Evolutionary conservation across 2,797 vertebrate species (phyloP).

Genomic region (Poecilia wingei): DNA sequence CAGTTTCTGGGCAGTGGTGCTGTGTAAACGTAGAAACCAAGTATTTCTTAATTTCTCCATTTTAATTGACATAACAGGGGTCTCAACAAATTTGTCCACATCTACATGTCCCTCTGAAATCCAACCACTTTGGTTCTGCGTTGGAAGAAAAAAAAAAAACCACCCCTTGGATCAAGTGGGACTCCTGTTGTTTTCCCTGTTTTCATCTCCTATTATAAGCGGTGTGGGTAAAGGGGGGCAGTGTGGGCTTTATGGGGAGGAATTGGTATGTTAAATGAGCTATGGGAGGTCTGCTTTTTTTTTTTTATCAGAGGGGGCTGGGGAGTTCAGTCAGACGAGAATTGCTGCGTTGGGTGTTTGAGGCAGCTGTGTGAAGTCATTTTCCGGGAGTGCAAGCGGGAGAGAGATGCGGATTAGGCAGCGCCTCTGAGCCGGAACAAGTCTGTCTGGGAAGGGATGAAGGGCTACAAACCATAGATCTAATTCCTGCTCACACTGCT

Average conservation of each 20-base stretch:
- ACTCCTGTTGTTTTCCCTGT: constrained; percentile 76
- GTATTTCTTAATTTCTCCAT: background rate
- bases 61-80: background rate
- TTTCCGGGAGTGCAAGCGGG: constrained; percentile 81
- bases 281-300: constrained; percentile 77
- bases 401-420: constrained; percentile 85
- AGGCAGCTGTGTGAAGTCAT: constrained; percentile 84
- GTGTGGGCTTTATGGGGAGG: constrained; percentile 57
- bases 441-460: constrained; percentile 85
- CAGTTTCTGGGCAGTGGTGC: too few relatives aligned
- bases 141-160: constrained; percentile 67
- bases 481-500: constrained; percentile 82
- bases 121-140: constrained; percentile 37
- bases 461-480: constrained; percentile 82
- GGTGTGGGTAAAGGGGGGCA: constrained; percentile 22
- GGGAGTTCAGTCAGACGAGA: constrained; percentile 77
- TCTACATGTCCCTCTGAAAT: constrained; percentile 16
- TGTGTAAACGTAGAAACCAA: background rate
- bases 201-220: constrained; percentile 44
- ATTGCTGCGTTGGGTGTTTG: constrained; percentile 80
- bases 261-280: constrained; percentile 83
- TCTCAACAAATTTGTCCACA: background rate
- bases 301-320: constrained; percentile 45
- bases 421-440: constrained; percentile 85
- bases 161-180: constrained; percentile 73